phyloP scores from a whole-genome alignment of 1,140 invertebrate species.

The Panagrolaimus sp. region DNA sequence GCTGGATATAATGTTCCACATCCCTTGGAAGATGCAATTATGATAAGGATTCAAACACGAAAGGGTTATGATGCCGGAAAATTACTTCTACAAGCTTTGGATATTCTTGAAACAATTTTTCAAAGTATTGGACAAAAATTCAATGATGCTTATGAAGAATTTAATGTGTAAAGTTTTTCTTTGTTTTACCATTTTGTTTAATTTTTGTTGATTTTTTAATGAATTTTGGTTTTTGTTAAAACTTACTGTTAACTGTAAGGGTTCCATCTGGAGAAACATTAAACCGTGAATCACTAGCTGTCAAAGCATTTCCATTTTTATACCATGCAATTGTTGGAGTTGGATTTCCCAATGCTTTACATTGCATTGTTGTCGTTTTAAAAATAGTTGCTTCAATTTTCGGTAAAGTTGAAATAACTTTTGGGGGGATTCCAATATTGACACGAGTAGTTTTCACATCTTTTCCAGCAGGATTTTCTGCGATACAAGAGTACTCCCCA shows the following conservation, averaged over 20 bases:
- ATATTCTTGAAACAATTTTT: slow-evolving; percentile 6
- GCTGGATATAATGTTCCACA: slow-evolving; percentile 22
- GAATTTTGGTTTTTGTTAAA: not conserved
- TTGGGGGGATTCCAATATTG: slow-evolving; percentile 59
- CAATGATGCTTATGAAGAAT: not conserved
- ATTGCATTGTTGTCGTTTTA: slow-evolving; percentile 57
- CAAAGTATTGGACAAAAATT: slow-evolving; percentile 1
- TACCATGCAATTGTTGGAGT: slow-evolving; percentile 58
- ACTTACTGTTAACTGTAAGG: slow-evolving; percentile 40
- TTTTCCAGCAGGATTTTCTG: slow-evolving; percentile 62
- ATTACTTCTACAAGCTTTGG: not conserved
- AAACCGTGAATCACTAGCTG: slow-evolving; percentile 26
- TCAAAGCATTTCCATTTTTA: not conserved
- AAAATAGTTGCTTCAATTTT: slow-evolving; percentile 61
- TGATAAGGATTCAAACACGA: slow-evolving; percentile 18
- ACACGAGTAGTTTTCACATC: slow-evolving; percentile 57
- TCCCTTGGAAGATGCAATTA: slow-evolving; percentile 18
- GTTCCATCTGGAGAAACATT: slow-evolving; percentile 49
- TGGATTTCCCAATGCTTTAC: slow-evolving; percentile 59
- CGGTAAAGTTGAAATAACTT: not conserved
- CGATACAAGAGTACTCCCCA: slow-evolving; percentile 62
- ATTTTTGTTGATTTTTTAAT: slow-evolving; percentile 7
- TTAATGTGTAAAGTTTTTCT: not conserved
- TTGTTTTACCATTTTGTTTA: not conserved
- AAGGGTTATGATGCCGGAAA: slow-evolving; percentile 10